Percentiles rank a stretch among this genome's conserved stretches.
Conservation (phyloP, 2,797 vertebrate species). For the Bryconaethiops microstoma region DNA sequence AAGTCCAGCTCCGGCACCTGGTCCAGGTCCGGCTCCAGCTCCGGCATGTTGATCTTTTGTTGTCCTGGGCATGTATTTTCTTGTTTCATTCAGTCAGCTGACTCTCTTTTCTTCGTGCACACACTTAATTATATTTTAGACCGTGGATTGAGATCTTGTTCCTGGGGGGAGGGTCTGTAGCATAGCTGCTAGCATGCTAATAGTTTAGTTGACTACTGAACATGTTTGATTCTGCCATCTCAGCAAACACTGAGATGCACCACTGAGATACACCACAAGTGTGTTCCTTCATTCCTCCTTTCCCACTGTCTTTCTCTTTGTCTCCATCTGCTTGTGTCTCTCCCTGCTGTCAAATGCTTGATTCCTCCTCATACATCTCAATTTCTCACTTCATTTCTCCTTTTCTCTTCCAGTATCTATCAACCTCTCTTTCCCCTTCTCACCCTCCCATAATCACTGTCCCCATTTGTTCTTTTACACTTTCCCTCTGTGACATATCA, state of each 20-base stretch:
- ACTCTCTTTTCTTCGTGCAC: too few relatives aligned
- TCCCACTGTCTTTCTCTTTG: slow-evolving; percentile 18
- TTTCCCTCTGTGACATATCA: slow-evolving; percentile 4
- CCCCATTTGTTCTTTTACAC: slow-evolving; percentile 6
- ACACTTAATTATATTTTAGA: too few relatives aligned
- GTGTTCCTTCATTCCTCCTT: not conserved
- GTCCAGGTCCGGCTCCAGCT: too few relatives aligned
- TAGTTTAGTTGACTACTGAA: too few relatives aligned
- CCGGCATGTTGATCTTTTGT: too few relatives aligned
- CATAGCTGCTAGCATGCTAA: too few relatives aligned
- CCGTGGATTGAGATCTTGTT: too few relatives aligned
- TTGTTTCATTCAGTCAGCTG: too few relatives aligned
- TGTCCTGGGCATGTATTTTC: too few relatives aligned
- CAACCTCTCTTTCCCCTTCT: slow-evolving; percentile 2
- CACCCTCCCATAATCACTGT: not conserved
- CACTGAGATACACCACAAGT: too few relatives aligned
- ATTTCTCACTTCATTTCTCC: slow-evolving; percentile 35
- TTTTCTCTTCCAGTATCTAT: slow-evolving; percentile 24
- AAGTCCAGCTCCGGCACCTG: too few relatives aligned
- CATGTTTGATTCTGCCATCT: not conserved
- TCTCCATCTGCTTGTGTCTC: slow-evolving; percentile 10
- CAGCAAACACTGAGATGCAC: slow-evolving; percentile 26
- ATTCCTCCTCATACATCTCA: slow-evolving; percentile 25
- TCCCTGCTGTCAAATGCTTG: slow-evolving; percentile 27
- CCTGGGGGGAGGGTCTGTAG: too few relatives aligned